These are phyloP conservation scores for Zophobas morio DNA, from an alignment of 1,140 invertebrate genomes.

Conservation along the genomic window DNA sequence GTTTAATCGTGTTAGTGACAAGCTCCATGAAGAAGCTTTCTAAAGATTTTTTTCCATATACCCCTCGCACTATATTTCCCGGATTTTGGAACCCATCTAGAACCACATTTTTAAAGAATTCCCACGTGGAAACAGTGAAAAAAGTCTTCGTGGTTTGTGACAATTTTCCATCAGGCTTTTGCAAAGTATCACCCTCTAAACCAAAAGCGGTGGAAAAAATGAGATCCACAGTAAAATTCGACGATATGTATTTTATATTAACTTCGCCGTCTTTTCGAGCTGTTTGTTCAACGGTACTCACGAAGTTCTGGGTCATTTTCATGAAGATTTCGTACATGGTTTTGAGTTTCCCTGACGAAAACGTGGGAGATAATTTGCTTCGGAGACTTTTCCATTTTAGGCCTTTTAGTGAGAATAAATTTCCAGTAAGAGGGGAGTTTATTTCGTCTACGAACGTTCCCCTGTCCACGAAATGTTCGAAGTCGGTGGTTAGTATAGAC, in stretches of 20 bases:
- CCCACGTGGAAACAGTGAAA: conserved; percentile 11
- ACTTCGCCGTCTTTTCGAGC: background rate
- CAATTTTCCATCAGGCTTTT: conserved; percentile 1
- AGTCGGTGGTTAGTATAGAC: conserved; percentile 68
- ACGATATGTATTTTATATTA: conserved; percentile 17
- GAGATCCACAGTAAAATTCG: conserved; percentile 15
- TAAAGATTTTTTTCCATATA: conserved; percentile 51
- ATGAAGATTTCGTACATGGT: conserved; percentile 65
- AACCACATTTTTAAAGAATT: conserved; percentile 41
- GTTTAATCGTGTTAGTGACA: conserved; percentile 67
- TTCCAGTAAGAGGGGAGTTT: conserved; percentile 67
- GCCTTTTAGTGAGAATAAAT: conserved; percentile 68
- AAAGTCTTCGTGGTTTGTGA: background rate
- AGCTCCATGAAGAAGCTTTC: conserved; percentile 68
- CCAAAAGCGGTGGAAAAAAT: conserved; percentile 67
- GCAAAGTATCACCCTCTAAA: conserved; percentile 65
- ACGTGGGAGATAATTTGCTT: conserved; percentile 69
- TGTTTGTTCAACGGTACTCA: conserved; percentile 64
- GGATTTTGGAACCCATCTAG: conserved; percentile 16
- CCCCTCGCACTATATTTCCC: conserved; percentile 7
- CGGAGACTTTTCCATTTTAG: conserved; percentile 69
- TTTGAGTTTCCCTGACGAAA: conserved; percentile 71
- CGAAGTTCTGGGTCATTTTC: conserved; percentile 60
- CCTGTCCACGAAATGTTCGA: conserved; percentile 68
- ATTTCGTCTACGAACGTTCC: conserved; percentile 66